Evolutionary conservation across 2,113 vertebrate species (phyloP).

Genomic region (Trichomycterus rosablanca): DNA sequence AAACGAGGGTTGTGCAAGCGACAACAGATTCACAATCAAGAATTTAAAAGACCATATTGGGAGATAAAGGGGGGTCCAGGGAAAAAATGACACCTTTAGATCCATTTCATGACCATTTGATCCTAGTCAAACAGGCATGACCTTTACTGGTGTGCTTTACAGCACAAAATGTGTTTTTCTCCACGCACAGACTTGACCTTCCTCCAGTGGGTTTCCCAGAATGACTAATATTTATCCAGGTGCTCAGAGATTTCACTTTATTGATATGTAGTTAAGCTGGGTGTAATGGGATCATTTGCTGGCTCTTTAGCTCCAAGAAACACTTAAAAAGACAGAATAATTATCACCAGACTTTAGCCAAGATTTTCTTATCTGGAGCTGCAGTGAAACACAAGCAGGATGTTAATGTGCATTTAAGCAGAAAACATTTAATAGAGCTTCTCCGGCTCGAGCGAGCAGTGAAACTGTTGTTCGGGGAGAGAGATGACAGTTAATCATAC

Average conservation of each 20-base stretch:
- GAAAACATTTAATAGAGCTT: conserved; percentile 38
- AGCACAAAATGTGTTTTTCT: not conserved
- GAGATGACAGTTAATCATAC: conserved; percentile 37
- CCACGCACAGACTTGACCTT: not conserved
- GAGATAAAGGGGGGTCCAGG: no score
- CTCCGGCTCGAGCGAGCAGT: conserved; percentile 32
- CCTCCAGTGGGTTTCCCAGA: not conserved
- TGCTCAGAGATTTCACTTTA: not conserved
- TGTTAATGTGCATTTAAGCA: conserved; percentile 32
- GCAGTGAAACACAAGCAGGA: conserved; percentile 18
- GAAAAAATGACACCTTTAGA: no score
- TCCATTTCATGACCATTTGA: conserved; percentile 1
- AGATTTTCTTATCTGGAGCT: conserved; percentile 12
- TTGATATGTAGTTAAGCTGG: not conserved
- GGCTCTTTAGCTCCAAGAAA: not conserved
- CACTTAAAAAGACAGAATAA: conserved; percentile 1
- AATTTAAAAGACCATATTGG: no score
- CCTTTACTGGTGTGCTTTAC: not conserved
- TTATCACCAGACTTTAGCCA: not conserved
- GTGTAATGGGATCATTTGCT: not conserved
- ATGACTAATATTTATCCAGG: not conserved
- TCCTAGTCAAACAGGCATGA: not conserved
- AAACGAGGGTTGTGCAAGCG: no score
- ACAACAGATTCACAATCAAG: no score
- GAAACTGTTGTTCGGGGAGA: conserved; percentile 31